Conservation (phyloP, 64 coral and sea anemone genomes). For the Montipora capricornis region DNA sequence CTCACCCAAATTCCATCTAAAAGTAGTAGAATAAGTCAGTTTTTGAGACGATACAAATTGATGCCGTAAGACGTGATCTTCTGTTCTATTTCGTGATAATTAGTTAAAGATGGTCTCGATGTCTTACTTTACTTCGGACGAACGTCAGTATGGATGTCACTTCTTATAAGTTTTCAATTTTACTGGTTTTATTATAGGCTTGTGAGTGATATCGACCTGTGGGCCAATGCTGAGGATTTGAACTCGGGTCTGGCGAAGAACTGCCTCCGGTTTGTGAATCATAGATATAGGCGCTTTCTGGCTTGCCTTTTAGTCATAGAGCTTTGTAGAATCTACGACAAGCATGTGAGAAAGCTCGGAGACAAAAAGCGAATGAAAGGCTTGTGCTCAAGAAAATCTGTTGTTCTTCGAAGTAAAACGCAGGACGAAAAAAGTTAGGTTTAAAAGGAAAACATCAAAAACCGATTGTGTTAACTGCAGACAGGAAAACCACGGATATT, state of each 20-base stretch:
- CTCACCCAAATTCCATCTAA: too few relatives aligned
- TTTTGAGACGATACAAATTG: too few relatives aligned
- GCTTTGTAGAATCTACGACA: conserved; percentile 69
- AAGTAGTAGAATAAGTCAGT: too few relatives aligned
- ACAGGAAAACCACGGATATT: conserved; percentile 1
- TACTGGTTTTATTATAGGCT: not conserved
- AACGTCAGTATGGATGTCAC: too few relatives aligned
- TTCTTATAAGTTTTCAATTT: not conserved
- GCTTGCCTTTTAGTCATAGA: conserved; percentile 86
- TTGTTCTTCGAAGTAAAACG: not conserved
- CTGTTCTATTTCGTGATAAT: too few relatives aligned
- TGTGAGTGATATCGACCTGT: conserved; percentile 73
- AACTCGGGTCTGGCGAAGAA: conserved; percentile 78
- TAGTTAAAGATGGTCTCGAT: too few relatives aligned
- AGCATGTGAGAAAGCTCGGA: conserved; percentile 12
- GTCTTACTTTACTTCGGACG: too few relatives aligned
- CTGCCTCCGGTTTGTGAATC: conserved; percentile 89
- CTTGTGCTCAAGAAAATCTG: not conserved
- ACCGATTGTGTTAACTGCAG: not conserved
- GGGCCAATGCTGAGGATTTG: conserved; percentile 74
- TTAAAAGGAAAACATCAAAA: conserved; percentile 6
- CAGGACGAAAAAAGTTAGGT: not conserved
- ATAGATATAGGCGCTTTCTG: conserved; percentile 91
- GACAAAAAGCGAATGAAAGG: not conserved
- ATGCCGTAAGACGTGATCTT: too few relatives aligned